Evolutionary conservation across 2,888 invertebrate genomes (phyloP), one percentile per base, ranked within the genome.

Genomic region (Sinohyriopsis cumingii): DNA sequence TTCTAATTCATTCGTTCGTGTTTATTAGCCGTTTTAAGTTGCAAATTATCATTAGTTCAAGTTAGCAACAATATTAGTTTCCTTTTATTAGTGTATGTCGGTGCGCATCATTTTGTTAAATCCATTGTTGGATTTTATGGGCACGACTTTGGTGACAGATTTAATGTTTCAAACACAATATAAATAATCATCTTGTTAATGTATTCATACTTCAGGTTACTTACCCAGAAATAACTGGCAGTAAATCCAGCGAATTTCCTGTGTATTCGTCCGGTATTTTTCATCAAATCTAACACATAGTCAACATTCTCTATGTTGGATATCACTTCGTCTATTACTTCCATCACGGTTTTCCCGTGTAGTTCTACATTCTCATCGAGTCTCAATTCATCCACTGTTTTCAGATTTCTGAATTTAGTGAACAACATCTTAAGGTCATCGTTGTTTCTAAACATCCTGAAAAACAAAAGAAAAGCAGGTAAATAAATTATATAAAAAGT

Each of bases 331-430:
- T 96, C 96, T 73, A 97, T 91, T 4, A 95, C 95, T 84, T 93
- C 94, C 96, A 96, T 96, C 59, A 97, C 96, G 84, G 94, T 94
- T 87, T 93, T 94, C 65, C 96, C 96, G 88, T 96, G 96, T 81
- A 95, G 95, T 4, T 94, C 95, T 72, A 97, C 91, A 90, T 95
- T 95, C 92, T 94, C 93, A 72, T 95, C 95, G 86, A 93, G 93
- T 77, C 94, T 93, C 87, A 95, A 95, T 83, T 95, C 94, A 86
- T 95, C 95, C 87, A 93, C 94, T 77, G 95, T 95, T 88, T 93
- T 93, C 85, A 95, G 92, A 80, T 95, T 93, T 73, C 93, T 93
- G 89, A 96, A 96, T 90, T 95, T 78, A 28, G 70, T 72, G 64
- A 86, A 86, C 45, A 84, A 72, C 18, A 63, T 92, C 80, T 95